Conservation (phyloP, 2,113 vertebrate genomes). For the Brachyhypopomus occidentalis region DNA sequence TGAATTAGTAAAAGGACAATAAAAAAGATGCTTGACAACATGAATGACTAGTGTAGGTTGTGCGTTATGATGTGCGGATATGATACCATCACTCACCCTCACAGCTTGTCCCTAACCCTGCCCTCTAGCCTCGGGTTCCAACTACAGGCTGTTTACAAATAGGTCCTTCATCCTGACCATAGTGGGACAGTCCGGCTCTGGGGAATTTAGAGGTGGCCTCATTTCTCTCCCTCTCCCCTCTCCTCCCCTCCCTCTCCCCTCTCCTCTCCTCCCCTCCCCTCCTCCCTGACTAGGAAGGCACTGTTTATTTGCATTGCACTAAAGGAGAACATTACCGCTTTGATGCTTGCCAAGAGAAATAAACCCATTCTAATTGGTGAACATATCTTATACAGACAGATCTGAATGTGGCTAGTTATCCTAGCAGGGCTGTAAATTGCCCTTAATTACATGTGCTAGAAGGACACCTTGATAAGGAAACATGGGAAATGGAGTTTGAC, state of each 20-base stretch:
- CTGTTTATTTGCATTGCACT: slow-evolving; percentile 60
- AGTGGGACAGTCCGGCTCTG: neutral
- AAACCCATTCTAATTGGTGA: slow-evolving; percentile 56
- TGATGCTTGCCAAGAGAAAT: slow-evolving; percentile 62
- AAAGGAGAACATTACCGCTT: slow-evolving; percentile 61
- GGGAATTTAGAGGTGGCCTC: slow-evolving; percentile 27
- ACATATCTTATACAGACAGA: slow-evolving; percentile 53
- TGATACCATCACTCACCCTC: neutral
- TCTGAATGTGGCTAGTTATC: slow-evolving; percentile 53
- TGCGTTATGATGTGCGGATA: slow-evolving; percentile 21
- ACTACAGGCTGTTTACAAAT: slow-evolving; percentile 11
- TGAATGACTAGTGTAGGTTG: slow-evolving; percentile 43
- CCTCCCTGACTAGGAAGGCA: slow-evolving; percentile 12
- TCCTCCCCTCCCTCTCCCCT: neutral
- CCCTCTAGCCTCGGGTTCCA: too few relatives aligned
- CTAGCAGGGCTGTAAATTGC: slow-evolving; percentile 60
- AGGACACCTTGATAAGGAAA: slow-evolving; percentile 46
- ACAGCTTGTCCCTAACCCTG: neutral
- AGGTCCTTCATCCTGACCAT: neutral
- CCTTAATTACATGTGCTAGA: slow-evolving; percentile 58
- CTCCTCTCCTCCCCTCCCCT: neutral
- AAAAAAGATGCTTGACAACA: neutral
- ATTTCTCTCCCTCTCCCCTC: neutral
- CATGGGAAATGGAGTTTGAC: neutral
- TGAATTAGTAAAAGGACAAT: neutral